Evolutionary conservation across 1,140 invertebrate species (phyloP), one percentile per base, ranked within the genome.

Genomic region (Marisa cornuarietis): DNA sequence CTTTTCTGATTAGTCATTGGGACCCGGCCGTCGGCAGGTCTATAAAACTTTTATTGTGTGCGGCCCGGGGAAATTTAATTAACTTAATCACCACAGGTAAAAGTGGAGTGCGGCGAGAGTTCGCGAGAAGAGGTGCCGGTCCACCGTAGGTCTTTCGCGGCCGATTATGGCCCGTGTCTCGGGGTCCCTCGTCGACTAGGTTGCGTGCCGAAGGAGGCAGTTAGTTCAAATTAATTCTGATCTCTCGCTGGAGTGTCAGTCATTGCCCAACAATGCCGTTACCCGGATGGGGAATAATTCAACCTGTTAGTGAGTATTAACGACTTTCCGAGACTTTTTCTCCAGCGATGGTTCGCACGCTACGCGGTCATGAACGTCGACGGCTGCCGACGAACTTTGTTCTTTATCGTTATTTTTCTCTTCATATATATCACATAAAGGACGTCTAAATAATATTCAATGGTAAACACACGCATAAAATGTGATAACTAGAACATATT

Each of bases 251-350:
- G 52, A 74, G 20, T 74, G 72, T 74, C 72, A 62, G 52, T 74
- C 72, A 74, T 61, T 61, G 52, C 20, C 20, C 72, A 26, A 74
- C 72, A 74, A 74, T 74, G 52, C 51, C n/a, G 31, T 20, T 22
- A 24, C 20, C 72, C 72, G 72, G 54, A 24, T 61, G 72, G 72
- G 72, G 62, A 74, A 74, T 74, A 74, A 74, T 74, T 74, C 72
- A 74, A 74, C 72, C 72, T 74, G 72, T 74, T 74, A 74, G 72
- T 61, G 72, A 74, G 72, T 61, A 74, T 74, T 61, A 74, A 74
- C 72, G 72, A 74, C 72, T 24, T 74, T 74, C 72, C 3, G 31
- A 42, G 31, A 42, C 31, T 42, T 42, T 42, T 42, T 42, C 31
- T 18, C 16, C 54, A 58, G 54, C 54, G 54, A 11, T 0, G 54